phyloP scores from a whole-genome alignment of 2,113 vertebrate species.

The Chloropsis cyanopogon region DNA sequence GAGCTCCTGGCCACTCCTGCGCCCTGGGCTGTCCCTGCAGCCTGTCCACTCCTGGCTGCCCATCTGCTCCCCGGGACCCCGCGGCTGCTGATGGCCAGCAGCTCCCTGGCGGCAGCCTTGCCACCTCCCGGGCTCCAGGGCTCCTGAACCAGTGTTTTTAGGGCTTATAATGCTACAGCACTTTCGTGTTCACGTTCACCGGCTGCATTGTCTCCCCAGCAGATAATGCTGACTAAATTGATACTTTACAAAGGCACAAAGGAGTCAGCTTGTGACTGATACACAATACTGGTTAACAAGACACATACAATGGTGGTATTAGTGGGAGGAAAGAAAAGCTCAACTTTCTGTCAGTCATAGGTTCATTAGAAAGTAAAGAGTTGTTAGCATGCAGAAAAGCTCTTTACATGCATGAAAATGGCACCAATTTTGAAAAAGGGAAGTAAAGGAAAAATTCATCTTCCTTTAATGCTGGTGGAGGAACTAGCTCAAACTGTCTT shows the following conservation, averaged over 20 bases:
- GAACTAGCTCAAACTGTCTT: neutral
- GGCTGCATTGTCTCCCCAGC: constrained; percentile 12
- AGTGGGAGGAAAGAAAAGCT: constrained; percentile 65
- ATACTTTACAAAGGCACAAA: constrained; percentile 63
- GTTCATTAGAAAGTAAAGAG: constrained; percentile 54
- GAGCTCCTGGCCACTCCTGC: rapidly evolving
- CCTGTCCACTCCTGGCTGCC: neutral
- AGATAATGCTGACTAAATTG: constrained; percentile 60
- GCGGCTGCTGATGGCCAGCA: neutral
- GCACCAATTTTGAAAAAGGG: neutral
- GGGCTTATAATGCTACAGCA: neutral
- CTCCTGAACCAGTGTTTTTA: neutral
- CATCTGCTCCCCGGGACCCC: rapidly evolving
- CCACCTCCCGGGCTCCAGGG: neutral
- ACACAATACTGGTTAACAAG: constrained; percentile 58
- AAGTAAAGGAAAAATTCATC: neutral
- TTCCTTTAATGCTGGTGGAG: neutral
- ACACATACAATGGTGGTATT: constrained; percentile 51
- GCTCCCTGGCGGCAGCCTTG: neutral
- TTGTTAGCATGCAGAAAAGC: constrained; percentile 24
- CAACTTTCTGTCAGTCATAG: constrained; percentile 51
- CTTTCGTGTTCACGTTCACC: constrained; percentile 8
- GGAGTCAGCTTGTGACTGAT: constrained; percentile 65
- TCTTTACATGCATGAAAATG: constrained; percentile 12
- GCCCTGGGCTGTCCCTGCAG: neutral